Base-by-base conservation (phyloP, 1,140 invertebrate genomes). In the Battus philenor region DNA sequence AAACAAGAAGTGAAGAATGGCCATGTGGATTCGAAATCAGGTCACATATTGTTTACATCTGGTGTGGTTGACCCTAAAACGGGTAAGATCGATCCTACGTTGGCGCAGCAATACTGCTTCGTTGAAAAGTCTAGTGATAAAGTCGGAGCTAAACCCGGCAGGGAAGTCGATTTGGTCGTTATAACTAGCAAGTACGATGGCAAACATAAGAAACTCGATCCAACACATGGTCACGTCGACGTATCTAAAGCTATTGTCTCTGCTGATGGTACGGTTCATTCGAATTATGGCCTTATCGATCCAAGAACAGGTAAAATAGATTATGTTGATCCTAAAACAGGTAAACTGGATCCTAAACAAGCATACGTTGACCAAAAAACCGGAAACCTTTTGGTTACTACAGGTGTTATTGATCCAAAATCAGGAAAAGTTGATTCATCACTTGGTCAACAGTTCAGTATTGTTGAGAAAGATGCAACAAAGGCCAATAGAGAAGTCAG, bases 171-270 rank as follows among this genome's bases (percentile, higher is more conserved):
- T 68, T 79, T 90, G 45, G 79, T 89, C 15, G 88, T 89, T 1
- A 89, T 90, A 9, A 90, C 88, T 2, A 80, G 87, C 33, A 89
- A 88, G 64, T 88, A 89, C 59, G 88, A 90, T 46, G 87, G 88
- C 0, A 88, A 89, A 69, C 88, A 88, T 41, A 88, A 88, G 47
- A 88, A 86, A 55, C 69, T 88, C 33, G 88, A 90, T 47, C 79
- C 87, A 3, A 84, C 87, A 26, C 88, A 89, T 49, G 87, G 88
- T 12, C 82, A 86, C 26, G 87, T 89, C n/a, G 88, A 90, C 46
- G 88, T 89, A 22, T 83, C 88, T 8, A 87, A 77, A 46, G 89
- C 87, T 6, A 62, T 88, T 9, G 73, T 89, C n/a, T 80, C 87
- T 20, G 64, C 83, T 1, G 87, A 87, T 49, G 87, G 88, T 30